Base-by-base conservation (phyloP, 2,888 invertebrate species). In the Artemia sinica region DNA sequence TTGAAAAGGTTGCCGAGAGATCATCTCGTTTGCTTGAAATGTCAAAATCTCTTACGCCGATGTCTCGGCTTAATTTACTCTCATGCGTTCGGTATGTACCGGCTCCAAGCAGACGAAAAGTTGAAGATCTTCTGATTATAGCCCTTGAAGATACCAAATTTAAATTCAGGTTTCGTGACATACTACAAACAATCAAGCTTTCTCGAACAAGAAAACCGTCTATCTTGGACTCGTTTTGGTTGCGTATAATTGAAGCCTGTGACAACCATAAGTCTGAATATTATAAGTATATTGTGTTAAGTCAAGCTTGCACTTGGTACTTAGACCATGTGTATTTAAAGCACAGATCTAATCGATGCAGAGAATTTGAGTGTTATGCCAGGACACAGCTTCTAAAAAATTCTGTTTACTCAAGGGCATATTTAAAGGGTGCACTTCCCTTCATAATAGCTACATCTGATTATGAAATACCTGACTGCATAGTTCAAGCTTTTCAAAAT, bases 51-150 rank as follows among this genome's bases (percentile, higher is more conserved):
- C 14, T n/a, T 18, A n/a, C n/a, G 14, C 63, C 63, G 11, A 58
- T 58, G 63, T 18, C 63, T 9, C 63, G 63, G 63, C 63, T 58
- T 18, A 58, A 58, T 28, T 28, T 58, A 8, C 63, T 58, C 63
- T 9, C 63, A 18, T 18, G 63, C 28, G 63, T 58, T 11, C 14
- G 63, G 1, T 58, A 10, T 58, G 28, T 58, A 8, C 63, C 63
- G 28, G 63, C 9, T 58, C 14, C n/a, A 1, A 58, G 63, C 63
- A 58, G 28, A 28, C 14, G 14, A 9, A 28, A 58, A 58, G 11
- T 58, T 28, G 63, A 58, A 28, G 28, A 58, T 58, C 63, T 58
- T n/a, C 10, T 58, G 14, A 9, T 58, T 18, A 58, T 28, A 28
- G 63, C 28, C 14, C 11, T 58, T n/a, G 28, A 58, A n/a, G 28